Evolutionary conservation across 2,113 vertebrate genomes (phyloP).

Genomic region (Menura novaehollandiae): DNA sequence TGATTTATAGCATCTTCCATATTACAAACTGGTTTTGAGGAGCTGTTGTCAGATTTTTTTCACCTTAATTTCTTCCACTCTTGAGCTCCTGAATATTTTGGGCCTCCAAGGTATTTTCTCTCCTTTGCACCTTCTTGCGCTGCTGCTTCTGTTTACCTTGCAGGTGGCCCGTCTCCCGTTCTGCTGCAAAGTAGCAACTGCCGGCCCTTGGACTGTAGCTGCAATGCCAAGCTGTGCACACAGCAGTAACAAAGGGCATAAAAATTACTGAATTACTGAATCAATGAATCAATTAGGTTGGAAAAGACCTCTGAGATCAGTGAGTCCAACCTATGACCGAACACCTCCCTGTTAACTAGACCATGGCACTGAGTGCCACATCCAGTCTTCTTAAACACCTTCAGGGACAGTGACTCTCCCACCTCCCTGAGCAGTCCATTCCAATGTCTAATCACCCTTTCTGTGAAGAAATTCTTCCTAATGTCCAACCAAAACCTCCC

Average conservation of each 20-base stretch:
- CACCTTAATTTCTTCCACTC: neutral
- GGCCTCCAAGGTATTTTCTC: neutral
- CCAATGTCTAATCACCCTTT: neutral
- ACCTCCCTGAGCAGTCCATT: neutral
- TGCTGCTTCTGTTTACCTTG: neutral
- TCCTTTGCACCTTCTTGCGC: neutral
- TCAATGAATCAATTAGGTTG: neutral
- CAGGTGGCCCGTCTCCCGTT: neutral
- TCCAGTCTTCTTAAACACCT: neutral
- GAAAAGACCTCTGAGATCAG: neutral
- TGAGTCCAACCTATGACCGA: accelerated
- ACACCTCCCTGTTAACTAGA: neutral
- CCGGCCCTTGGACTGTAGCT: neutral
- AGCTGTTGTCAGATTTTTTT: neutral
- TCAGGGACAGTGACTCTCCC: neutral
- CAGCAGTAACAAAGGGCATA: neutral
- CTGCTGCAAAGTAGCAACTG: neutral
- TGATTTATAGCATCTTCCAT: neutral
- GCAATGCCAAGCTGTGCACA: neutral
- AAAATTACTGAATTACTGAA: neutral
- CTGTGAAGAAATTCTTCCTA: neutral
- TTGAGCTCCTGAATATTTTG: neutral
- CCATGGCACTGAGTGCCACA: neutral
- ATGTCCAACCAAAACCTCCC: neutral
- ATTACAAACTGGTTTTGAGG: neutral